Evolutionary conservation across 1,140 invertebrate species (phyloP).

Genomic region (Chelonus insularis): DNA sequence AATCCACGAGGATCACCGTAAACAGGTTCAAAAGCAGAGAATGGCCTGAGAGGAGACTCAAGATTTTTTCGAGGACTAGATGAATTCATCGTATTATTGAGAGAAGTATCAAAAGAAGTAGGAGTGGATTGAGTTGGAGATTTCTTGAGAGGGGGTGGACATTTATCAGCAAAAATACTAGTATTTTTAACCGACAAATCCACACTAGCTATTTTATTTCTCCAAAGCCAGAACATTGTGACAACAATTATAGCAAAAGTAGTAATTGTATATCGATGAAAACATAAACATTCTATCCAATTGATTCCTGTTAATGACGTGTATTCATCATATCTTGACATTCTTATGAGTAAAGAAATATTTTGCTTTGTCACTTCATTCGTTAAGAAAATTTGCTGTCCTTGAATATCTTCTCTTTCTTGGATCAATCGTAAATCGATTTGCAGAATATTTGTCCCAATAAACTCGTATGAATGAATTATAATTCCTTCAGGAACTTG

Average conservation of each 20-base stretch:
- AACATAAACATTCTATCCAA: constrained; percentile 51
- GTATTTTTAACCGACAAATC: constrained; percentile 51
- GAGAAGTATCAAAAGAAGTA: constrained; percentile 20
- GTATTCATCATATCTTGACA: constrained; percentile 49
- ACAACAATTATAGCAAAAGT: constrained; percentile 44
- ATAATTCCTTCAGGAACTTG: constrained; percentile 51
- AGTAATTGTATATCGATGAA: constrained; percentile 49
- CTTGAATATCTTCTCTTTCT: constrained; percentile 52
- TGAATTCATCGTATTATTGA: constrained; percentile 37
- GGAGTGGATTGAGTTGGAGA: constrained; percentile 23
- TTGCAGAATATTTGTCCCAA: constrained; percentile 41
- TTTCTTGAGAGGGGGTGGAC: constrained; percentile 48
- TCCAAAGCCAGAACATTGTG: constrained; percentile 54
- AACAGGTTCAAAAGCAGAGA: constrained; percentile 51
- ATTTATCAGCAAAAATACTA: constrained; percentile 52
- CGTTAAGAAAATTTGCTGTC: constrained; percentile 48
- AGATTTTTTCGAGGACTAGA: constrained; percentile 38
- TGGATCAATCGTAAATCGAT: constrained; percentile 50
- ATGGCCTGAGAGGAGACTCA: constrained; percentile 44
- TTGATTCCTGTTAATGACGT: constrained; percentile 47
- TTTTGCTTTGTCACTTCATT: constrained; percentile 57
- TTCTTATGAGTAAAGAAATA: constrained; percentile 51
- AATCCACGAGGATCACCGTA: constrained; percentile 53
- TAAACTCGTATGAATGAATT: constrained; percentile 37
- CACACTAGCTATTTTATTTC: constrained; percentile 46